Evolutionary conservation across 2,888 invertebrate species (phyloP).

Genomic region (Achlya flavicornis): DNA sequence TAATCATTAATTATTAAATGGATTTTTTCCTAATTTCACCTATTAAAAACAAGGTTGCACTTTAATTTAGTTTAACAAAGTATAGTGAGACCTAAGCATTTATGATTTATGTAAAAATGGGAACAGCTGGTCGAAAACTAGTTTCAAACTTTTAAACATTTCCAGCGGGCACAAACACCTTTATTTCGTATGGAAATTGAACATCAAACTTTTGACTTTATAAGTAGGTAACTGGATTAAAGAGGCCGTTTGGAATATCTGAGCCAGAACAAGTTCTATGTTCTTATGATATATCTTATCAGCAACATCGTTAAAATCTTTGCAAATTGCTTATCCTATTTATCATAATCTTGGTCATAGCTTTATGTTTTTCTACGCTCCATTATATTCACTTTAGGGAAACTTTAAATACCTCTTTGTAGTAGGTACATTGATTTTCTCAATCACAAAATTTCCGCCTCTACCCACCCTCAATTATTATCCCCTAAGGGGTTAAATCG

Average conservation of each 20-base stretch:
- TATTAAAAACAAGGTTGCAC: conserved; percentile 17
- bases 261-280: background rate
- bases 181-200: conserved; percentile 19
- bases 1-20: conserved; percentile 16
- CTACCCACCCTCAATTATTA: too few species aligned
- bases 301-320: background rate
- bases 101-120: conserved; percentile 7
- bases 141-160: conserved; percentile 13
- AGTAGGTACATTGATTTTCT: too few species aligned
- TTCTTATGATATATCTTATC: background rate
- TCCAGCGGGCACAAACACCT: conserved; percentile 8
- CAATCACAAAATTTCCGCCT: too few species aligned
- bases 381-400: background rate
- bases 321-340: background rate
- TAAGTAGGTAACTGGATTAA: conserved; percentile 11
- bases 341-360: background rate
- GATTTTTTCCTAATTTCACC: conserved; percentile 17
- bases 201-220: conserved; percentile 17
- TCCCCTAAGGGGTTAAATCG: too few species aligned
- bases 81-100: conserved; percentile 11
- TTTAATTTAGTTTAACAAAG: conserved; percentile 13
- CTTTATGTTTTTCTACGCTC: background rate
- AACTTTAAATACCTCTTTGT: background rate
- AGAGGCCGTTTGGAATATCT: background rate
- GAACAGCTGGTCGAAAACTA: conserved; percentile 7